These are phyloP conservation scores for Rhagophthalmus giganteus DNA, from an alignment of 2,888 invertebrate species.

Conservation along the genomic window DNA sequence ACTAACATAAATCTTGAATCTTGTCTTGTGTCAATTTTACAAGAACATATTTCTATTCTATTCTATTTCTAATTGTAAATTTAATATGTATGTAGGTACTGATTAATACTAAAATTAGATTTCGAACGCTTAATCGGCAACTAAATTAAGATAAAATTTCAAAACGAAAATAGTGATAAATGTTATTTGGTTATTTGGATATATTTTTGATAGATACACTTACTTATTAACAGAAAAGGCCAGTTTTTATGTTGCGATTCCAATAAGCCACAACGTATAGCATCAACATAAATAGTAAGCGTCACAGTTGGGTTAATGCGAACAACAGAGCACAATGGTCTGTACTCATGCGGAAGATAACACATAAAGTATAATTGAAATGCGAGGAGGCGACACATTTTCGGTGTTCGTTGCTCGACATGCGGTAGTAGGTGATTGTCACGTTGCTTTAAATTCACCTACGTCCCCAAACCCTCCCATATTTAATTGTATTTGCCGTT, in stretches of 20 bases:
- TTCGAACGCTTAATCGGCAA: too few relatives aligned
- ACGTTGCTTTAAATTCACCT: constrained; percentile 21
- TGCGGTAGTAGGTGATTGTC: too few relatives aligned
- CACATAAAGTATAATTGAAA: constrained; percentile 52
- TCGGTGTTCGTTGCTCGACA: constrained; percentile 28
- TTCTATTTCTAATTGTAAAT: too few relatives aligned
- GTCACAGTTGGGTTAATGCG: constrained; percentile 46
- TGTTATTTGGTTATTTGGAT: too few relatives aligned
- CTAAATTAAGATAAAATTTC: too few relatives aligned
- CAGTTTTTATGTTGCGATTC: too few relatives aligned
- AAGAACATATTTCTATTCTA: background rate
- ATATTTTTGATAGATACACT: too few relatives aligned
- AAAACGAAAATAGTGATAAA: too few relatives aligned
- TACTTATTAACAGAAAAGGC: constrained; percentile 1
- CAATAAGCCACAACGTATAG: constrained; percentile 26
- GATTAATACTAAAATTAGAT: too few relatives aligned
- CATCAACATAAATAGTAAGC: constrained; percentile 39
- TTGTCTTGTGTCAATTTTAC: constrained; percentile 1
- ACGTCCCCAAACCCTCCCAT: constrained; percentile 9
- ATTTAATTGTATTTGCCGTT: constrained; percentile 19
- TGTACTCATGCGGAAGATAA: constrained; percentile 49
- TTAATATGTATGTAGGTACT: too few relatives aligned
- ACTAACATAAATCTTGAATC: background rate
- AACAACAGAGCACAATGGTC: constrained; percentile 41
- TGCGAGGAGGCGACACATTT: constrained; percentile 45